Evolutionary conservation across 2,888 invertebrate genomes (phyloP), one percentile per base, ranked within the genome.

Genomic region (Uropetala carovei): DNA sequence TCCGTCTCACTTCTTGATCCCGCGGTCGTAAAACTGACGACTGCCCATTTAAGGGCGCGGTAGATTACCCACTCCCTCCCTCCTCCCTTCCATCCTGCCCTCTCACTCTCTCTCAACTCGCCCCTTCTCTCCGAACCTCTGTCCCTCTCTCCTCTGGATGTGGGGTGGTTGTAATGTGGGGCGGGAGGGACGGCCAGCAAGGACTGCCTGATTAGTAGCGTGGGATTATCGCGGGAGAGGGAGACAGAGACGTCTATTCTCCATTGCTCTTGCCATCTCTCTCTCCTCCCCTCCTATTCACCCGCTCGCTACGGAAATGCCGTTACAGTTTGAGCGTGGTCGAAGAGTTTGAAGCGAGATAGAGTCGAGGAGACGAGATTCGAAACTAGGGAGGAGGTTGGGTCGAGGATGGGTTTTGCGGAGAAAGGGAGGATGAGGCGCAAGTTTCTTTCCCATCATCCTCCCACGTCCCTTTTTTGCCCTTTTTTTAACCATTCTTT

Each of bases 41-140:
- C 75, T 75, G 75, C 75, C 75, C 75, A 75, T 75, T 75, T 75
- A 75, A 75, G 75, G 75, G 75, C 27, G 75, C 75, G 75, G 75
- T 75, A 75, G 75, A 75, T 75, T 75, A 75, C 75, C 75, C 4
- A 75, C 75, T 27, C 75, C 22, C 75, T 27, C 27, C 9, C 14
- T n/a, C 22, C 75, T 27, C 27, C 43, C 43, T 43, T 43, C 43
- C 43, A 43, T 43, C 43, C 3, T 43, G 43, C 43, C 43, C 43
- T 43, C 43, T 5, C 43, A n/a, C 43, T 5, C 43, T 43, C 43
- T 43, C 43, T 43, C 43, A 43, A 43, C 43, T 43, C 43, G 43
- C 43, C 43, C 43, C 43, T 3, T 3, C 43, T 5, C 43, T n/a
- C 68, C n/a, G 14, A 22, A 22, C 22, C 68, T 16, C 16, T 10